A percentile compares a stretch with the other conserved stretches of the same genome.
Evolutionary conservation across 2,797 vertebrate species (phyloP).

Genomic region (Gallinago nigripennis): DNA sequence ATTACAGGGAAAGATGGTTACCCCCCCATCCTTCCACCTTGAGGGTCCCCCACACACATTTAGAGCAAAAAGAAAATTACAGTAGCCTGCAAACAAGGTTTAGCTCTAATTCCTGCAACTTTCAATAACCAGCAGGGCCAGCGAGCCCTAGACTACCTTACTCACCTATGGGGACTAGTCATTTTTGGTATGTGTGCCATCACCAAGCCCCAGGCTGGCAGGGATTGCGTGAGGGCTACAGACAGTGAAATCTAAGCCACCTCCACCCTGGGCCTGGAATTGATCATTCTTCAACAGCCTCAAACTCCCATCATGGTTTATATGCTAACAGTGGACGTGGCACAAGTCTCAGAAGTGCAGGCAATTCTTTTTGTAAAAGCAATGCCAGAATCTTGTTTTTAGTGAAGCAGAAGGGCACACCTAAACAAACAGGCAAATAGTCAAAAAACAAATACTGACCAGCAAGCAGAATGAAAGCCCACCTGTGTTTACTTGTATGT

Average conservation of each 20-base stretch:
- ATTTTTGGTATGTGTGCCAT: background rate
- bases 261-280: background rate
- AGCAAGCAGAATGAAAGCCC: background rate
- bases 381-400: background rate
- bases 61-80: fast-evolving
- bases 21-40: background rate
- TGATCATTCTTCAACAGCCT: background rate
- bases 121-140: background rate
- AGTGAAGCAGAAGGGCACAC: background rate
- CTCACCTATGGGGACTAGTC: background rate
- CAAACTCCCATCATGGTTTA: background rate
- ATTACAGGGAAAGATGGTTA: background rate
- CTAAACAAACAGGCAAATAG: background rate
- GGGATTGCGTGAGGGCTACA: background rate
- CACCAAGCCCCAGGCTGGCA: background rate
- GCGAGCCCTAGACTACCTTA: background rate
- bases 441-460: background rate
- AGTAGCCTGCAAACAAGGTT: background rate
- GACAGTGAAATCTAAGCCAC: background rate
- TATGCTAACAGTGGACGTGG: background rate
- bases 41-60: background rate
- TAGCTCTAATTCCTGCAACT: background rate
- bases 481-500: background rate
- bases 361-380: background rate
- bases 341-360: background rate